These are phyloP conservation scores for Melopsittacus undulatus DNA, from an alignment of 2,797 vertebrate genomes.

Conservation along the genomic window DNA sequence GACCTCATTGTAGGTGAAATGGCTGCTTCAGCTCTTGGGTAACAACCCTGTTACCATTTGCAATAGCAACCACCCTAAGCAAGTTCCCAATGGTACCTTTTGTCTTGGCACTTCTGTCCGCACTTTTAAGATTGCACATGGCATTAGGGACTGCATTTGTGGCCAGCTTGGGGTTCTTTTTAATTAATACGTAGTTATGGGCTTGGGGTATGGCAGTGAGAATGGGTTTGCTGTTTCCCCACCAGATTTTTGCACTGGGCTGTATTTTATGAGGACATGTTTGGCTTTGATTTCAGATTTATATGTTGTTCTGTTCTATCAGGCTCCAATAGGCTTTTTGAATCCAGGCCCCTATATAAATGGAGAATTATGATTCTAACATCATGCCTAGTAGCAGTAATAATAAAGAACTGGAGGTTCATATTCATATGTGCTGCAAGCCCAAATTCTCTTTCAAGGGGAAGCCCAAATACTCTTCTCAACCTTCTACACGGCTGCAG, in stretches of 20 bases:
- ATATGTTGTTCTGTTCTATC: constrained; percentile 16
- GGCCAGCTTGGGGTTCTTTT: not conserved
- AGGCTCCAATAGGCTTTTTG: not conserved
- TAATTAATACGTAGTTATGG: not conserved
- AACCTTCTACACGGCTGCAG: not conserved
- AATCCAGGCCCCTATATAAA: not conserved
- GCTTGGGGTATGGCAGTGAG: not conserved
- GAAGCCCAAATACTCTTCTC: not conserved
- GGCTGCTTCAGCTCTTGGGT: not conserved
- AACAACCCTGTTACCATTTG: fast-evolving
- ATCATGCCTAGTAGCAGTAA: constrained; percentile 15
- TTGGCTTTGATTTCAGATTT: constrained; percentile 45
- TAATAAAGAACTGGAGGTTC: not conserved
- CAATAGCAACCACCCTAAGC: not conserved
- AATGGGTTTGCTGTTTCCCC: not conserved
- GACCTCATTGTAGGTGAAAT: fast-evolving
- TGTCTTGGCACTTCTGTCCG: not conserved
- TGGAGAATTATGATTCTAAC: constrained; percentile 15
- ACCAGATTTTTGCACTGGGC: not conserved
- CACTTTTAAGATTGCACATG: fast-evolving
- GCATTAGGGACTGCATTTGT: not conserved
- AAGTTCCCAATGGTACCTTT: not conserved
- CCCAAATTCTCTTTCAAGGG: not conserved
- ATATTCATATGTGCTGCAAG: not conserved
- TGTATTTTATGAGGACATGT: not conserved